Evolutionary conservation across 2,113 vertebrate species (phyloP), one percentile per base, ranked within the genome.

Genomic region (Tauraco erythrolophus): DNA sequence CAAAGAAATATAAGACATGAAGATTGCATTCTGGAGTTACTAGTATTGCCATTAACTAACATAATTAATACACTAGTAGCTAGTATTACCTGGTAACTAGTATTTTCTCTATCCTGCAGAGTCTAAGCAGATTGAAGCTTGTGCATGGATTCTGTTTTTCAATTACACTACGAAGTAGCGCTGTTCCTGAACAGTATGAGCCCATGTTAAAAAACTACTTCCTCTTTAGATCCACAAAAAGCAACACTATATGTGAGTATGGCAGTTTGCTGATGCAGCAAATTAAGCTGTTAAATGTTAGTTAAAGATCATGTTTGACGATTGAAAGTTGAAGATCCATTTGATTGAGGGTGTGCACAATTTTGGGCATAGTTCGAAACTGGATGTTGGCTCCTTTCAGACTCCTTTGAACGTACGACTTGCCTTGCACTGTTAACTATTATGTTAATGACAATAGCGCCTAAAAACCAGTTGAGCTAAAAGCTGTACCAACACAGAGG

Each of bases 81-180:
- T n/a, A n/a, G n/a, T n/a, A n/a, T 61, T 72, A 41, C 45, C n/a
- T 78, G 76, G 24, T 78, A 60, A 39, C 43, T 64, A 41, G 11
- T 71, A 18, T 91, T 78, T 93, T 60, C 25, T 65, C 25, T 10
- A 31, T 41, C 39, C 28, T 27, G 14, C 4, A 3, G 60, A 46
- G 10, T 56, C 45, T 85, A 65, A 74, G 41, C 12, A 88, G 10
- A 56, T 78, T 23, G 35, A 45, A 82, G 9, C 28, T 69, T n/a
- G n/a, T 24, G 30, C 14, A 14, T 46, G 46, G 14, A 64, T 77
- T 74, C 21, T n/a, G n/a, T 80, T 77, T 68, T 54, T 50, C 22
- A n/a, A 11, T 46, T 60, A 30, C 31, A 41, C 11, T 50, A 3
- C 0, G 0, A 54, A 3, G 9, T 30, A 56, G 12, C 1, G 0